Evolutionary conservation across 2,888 invertebrate genomes (phyloP).

Genomic region (Odontothrips loti): DNA sequence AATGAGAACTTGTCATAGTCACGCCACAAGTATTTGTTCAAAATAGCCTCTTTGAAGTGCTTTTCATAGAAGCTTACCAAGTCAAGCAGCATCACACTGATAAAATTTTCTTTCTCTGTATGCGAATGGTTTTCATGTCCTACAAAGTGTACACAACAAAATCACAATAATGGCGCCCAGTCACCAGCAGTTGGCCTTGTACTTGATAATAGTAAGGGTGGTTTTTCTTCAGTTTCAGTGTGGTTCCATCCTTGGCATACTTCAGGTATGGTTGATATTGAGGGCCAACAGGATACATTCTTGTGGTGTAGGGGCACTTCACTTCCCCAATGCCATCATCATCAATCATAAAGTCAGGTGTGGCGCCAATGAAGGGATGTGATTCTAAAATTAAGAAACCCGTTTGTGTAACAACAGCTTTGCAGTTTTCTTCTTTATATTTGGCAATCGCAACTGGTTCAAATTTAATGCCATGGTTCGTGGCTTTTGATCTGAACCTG

Average conservation of each 20-base stretch:
- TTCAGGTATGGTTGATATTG: neutral
- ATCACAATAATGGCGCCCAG: constrained; percentile 29
- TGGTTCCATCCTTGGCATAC: constrained; percentile 14
- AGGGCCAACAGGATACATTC: neutral
- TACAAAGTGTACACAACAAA: constrained; percentile 30
- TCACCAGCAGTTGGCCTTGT: constrained; percentile 33
- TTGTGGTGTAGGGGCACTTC: constrained; percentile 31
- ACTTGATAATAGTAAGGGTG: constrained; percentile 31
- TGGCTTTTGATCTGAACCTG: neutral
- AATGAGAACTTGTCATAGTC: neutral
- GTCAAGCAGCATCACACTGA: neutral
- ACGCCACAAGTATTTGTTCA: no score
- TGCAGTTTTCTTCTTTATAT: neutral
- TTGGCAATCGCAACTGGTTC: neutral
- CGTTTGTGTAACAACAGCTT: neutral
- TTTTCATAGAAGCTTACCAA: neutral
- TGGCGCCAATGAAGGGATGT: neutral
- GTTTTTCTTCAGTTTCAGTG: constrained; percentile 2
- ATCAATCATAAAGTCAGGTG: constrained; percentile 29
- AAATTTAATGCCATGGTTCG: neutral
- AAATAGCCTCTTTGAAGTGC: no score
- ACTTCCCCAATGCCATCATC: constrained; percentile 29
- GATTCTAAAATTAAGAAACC: neutral
- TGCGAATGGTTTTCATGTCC: neutral
- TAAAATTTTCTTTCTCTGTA: neutral